Evolutionary conservation across 2,888 invertebrate genomes (phyloP).

Genomic region (Parnassius smintheus): DNA sequence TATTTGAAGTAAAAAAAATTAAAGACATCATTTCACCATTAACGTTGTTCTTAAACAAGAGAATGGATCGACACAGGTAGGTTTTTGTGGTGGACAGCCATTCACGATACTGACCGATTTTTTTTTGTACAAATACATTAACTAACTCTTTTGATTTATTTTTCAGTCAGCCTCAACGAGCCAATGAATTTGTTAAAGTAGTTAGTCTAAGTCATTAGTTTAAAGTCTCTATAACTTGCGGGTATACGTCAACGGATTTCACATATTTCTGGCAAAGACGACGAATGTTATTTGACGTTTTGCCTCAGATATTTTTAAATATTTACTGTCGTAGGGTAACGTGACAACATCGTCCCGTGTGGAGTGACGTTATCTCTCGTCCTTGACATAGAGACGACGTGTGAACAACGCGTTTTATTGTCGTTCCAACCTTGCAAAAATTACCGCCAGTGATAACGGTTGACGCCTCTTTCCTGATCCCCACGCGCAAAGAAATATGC

Average conservation of each 20-base stretch:
- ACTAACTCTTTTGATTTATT: conserved; percentile 15
- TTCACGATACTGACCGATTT: conserved; percentile 27
- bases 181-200: conserved; percentile 10
- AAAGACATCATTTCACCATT: conserved; percentile 21
- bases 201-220: no score
- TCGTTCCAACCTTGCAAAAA: conserved; percentile 77
- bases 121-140: conserved; percentile 15
- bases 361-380: conserved; percentile 71
- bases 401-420: conserved; percentile 74
- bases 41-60: conserved; percentile 48
- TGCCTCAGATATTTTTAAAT: no score
- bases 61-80: conserved; percentile 62
- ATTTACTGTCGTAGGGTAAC: conserved; percentile 33
- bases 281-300: no score
- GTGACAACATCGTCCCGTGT: conserved; percentile 50
- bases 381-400: conserved; percentile 78
- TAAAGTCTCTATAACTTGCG: no score
- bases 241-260: no score
- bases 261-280: no score
- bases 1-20: conserved; percentile 8
- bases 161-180: no score
- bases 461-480: conserved; percentile 44
- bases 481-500: conserved; percentile 45
- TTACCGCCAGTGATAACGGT: conserved; percentile 65
- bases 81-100: conserved; percentile 37